Percentiles rank a stretch among this genome's conserved stretches.
Conservation (phyloP, 2,888 invertebrate species). For the Ornithoptera alexandrae region DNA sequence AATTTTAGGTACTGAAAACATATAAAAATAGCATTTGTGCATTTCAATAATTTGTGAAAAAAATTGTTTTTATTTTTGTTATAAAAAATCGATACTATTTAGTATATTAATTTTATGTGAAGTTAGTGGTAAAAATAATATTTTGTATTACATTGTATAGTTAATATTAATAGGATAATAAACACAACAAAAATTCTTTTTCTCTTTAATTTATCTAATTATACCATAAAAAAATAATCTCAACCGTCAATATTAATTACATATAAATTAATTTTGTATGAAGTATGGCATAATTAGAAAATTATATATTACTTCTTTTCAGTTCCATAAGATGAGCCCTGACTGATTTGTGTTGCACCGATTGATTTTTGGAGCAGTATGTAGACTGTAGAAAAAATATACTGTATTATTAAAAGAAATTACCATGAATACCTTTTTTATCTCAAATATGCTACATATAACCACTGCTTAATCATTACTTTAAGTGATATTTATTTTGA, state of each 20-base stretch:
- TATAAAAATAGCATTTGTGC: neutral
- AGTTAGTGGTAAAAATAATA: neutral
- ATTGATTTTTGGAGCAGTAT: slow-evolving; percentile 88
- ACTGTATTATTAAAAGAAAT: neutral
- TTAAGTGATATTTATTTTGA: no score
- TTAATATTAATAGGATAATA: slow-evolving; percentile 9
- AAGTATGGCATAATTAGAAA: slow-evolving; percentile 34
- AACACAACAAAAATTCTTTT: neutral
- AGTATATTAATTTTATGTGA: neutral
- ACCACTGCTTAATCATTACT: no score
- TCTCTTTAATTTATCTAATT: slow-evolving; percentile 17
- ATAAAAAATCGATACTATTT: neutral
- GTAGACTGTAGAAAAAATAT: slow-evolving; percentile 83
- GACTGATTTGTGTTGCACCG: slow-evolving; percentile 91
- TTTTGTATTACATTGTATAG: neutral
- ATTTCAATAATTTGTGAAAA: neutral
- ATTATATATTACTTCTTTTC: slow-evolving; percentile 70
- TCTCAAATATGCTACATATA: no score
- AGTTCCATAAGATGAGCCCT: slow-evolving; percentile 89
- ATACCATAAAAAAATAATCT: slow-evolving; percentile 14
- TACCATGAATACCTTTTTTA: no score
- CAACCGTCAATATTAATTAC: neutral
- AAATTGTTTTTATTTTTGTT: neutral
- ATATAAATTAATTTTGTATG: neutral
- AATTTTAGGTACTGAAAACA: neutral